These are phyloP conservation scores for Eulithis testata DNA, from an alignment of 2,888 invertebrate species.

Conservation along the genomic window DNA sequence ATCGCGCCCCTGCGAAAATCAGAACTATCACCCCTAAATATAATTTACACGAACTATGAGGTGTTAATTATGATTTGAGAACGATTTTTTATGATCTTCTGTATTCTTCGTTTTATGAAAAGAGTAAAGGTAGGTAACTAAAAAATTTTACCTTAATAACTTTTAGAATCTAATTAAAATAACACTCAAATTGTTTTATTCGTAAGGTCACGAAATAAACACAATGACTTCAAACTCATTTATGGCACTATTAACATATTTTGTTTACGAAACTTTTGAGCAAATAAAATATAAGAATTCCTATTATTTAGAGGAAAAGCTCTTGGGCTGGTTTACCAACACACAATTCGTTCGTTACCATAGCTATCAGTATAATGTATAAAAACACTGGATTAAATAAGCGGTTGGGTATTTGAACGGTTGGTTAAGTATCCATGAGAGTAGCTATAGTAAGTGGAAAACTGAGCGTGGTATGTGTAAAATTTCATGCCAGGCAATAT, in stretches of 20 bases:
- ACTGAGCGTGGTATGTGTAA: neutral
- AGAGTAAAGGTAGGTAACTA: too few relatives aligned
- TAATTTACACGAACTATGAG: too few relatives aligned
- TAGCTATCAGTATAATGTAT: neutral
- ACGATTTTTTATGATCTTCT: too few relatives aligned
- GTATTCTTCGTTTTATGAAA: too few relatives aligned
- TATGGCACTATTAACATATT: conserved; percentile 41
- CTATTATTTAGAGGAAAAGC: conserved; percentile 8
- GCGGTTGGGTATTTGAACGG: neutral
- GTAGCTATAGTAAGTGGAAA: neutral
- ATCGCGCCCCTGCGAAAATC: too few relatives aligned
- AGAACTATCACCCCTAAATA: neutral
- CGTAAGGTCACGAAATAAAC: conserved; percentile 43
- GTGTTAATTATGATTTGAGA: too few relatives aligned
- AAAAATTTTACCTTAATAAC: too few relatives aligned
- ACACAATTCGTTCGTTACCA: neutral
- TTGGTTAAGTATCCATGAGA: neutral
- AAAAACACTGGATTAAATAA: conserved; percentile 3
- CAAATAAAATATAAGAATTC: conserved; percentile 49
- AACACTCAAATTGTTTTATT: conserved; percentile 31
- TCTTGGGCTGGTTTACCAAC: neutral
- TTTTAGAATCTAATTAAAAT: conserved; percentile 37
- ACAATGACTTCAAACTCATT: conserved; percentile 47
- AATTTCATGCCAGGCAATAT: neutral
- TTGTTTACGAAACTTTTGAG: conserved; percentile 54